phyloP scores from a whole-genome alignment of 2,113 vertebrate genomes.

The Datnioides undecimradiatus region DNA sequence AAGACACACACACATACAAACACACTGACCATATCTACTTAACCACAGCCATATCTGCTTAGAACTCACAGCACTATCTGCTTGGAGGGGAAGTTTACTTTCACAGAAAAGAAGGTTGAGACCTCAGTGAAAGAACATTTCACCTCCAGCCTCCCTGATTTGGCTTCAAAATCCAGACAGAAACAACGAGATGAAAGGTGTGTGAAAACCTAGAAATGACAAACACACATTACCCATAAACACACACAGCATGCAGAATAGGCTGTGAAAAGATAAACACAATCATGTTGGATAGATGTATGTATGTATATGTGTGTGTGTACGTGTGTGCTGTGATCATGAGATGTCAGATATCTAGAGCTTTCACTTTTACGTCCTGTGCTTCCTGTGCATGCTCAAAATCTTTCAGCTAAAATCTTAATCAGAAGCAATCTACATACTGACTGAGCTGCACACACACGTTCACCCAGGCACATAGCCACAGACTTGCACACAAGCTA shows the following conservation, averaged over 20 bases:
- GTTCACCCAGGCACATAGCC: constrained; percentile 5
- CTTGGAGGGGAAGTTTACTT: constrained; percentile 50
- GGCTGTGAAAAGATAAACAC: constrained; percentile 1
- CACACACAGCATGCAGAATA: constrained; percentile 32
- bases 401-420: constrained; percentile 17
- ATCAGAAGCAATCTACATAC: constrained; percentile 37
- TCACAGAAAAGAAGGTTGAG: constrained; percentile 37
- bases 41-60: constrained; percentile 57
- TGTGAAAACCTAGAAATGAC: constrained; percentile 9
- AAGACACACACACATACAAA: constrained; percentile 28
- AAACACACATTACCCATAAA: constrained; percentile 5
- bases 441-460: constrained; percentile 9
- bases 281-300: neutral
- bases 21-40: constrained; percentile 42
- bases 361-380: constrained; percentile 5
- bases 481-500: constrained; percentile 20
- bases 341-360: constrained; percentile 2
- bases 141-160: constrained; percentile 10
- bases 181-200: neutral
- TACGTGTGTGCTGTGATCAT: too few relatives aligned
- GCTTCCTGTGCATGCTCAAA: neutral
- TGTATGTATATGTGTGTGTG: constrained; percentile 5
- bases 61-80: constrained; percentile 26
- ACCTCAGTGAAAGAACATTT: constrained; percentile 34
- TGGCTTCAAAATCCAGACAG: constrained; percentile 10